Evolutionary conservation across 1,140 invertebrate species (phyloP).

Genomic region (Lepidostoma basale): DNA sequence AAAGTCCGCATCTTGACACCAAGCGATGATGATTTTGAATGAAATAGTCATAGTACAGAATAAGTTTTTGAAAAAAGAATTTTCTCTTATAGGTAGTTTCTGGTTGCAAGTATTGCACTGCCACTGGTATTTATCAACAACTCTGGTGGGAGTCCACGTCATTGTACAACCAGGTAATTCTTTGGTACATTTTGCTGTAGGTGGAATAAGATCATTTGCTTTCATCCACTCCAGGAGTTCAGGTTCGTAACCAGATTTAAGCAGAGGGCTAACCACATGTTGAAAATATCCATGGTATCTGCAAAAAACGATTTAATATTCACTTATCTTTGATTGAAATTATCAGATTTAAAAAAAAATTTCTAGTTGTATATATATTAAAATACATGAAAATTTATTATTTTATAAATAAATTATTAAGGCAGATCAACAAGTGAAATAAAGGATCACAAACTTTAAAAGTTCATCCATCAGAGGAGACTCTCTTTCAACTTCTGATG

Average conservation of each 20-base stretch:
- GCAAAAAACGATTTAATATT: not conserved
- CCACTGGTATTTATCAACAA: slow-evolving; percentile 45
- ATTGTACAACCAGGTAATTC: slow-evolving; percentile 28
- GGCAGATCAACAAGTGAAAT: slow-evolving; percentile 6
- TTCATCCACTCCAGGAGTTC: slow-evolving; percentile 43
- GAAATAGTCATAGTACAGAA: slow-evolving; percentile 32
- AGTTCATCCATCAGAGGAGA: slow-evolving; percentile 28
- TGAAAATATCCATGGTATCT: slow-evolving; percentile 38
- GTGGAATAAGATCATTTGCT: slow-evolving; percentile 31
- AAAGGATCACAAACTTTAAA: slow-evolving; percentile 22
- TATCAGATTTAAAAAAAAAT: not conserved
- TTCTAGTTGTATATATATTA: not conserved
- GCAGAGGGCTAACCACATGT: slow-evolving; percentile 19
- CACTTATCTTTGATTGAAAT: not conserved
- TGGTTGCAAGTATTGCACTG: slow-evolving; percentile 40
- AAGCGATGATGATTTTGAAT: slow-evolving; percentile 42
- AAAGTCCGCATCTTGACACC: slow-evolving; percentile 43
- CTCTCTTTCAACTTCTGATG: slow-evolving; percentile 20
- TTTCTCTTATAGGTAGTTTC: slow-evolving; percentile 39
- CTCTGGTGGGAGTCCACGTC: slow-evolving; percentile 29
- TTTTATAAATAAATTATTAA: not conserved
- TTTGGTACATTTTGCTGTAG: slow-evolving; percentile 28
- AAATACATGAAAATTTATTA: not conserved
- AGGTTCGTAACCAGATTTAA: slow-evolving; percentile 27
- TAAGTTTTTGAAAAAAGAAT: slow-evolving; percentile 44